Evolutionary conservation across 2,888 invertebrate species (phyloP).

Genomic region (Mythimna pallens): DNA sequence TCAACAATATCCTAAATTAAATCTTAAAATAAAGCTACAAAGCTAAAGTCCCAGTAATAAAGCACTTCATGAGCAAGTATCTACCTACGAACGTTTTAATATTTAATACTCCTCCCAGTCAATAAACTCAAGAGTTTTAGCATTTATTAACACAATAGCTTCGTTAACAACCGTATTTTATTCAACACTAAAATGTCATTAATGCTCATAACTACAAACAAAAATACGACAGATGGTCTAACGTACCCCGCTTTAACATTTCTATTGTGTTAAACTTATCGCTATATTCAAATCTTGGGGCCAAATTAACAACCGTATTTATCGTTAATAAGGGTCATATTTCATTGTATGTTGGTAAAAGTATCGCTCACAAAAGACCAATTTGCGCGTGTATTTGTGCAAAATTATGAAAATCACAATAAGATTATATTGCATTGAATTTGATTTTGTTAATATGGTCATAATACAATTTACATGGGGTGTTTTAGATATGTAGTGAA

Average conservation of each 20-base stretch:
- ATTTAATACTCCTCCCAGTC: slow-evolving; percentile 9
- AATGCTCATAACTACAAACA: slow-evolving; percentile 68
- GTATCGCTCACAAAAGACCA: slow-evolving; percentile 58
- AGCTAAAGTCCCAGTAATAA: neutral
- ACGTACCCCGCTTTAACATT: slow-evolving; percentile 74
- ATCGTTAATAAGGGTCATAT: slow-evolving; percentile 39
- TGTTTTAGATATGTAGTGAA: slow-evolving; percentile 9
- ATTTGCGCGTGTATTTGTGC: slow-evolving; percentile 62
- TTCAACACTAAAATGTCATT: slow-evolving; percentile 75
- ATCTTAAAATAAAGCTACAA: neutral
- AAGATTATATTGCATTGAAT: slow-evolving; percentile 43
- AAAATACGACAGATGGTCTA: slow-evolving; percentile 82
- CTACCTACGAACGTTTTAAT: slow-evolving; percentile 1
- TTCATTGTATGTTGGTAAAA: slow-evolving; percentile 16
- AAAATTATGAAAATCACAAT: slow-evolving; percentile 51
- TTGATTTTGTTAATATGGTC: slow-evolving; percentile 49
- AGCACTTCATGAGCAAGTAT: neutral
- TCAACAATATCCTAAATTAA: no score
- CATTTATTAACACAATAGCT: slow-evolving; percentile 51
- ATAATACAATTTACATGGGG: slow-evolving; percentile 29
- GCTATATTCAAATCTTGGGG: slow-evolving; percentile 62
- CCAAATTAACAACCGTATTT: slow-evolving; percentile 36
- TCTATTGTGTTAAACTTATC: slow-evolving; percentile 74
- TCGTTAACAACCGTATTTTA: slow-evolving; percentile 56
- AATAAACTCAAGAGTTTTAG: slow-evolving; percentile 39